phyloP scores from a whole-genome alignment of 2,797 vertebrate species.

The Rhyacichthys aspro region DNA sequence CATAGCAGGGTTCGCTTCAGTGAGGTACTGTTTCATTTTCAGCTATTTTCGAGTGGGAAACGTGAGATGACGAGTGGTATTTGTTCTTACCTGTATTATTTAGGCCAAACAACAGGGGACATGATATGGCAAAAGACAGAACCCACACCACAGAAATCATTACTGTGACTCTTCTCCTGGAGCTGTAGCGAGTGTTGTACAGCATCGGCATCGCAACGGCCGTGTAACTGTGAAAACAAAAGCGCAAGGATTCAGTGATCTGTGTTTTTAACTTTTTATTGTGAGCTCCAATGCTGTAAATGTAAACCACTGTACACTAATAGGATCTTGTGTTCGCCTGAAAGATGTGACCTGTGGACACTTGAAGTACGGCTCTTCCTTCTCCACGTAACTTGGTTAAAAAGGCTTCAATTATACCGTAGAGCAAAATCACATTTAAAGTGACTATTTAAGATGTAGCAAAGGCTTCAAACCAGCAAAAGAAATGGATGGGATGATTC shows the following conservation, averaged over 20 bases:
- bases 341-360: conserved; percentile 46
- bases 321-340: conserved; percentile 10
- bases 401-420: conserved; percentile 10
- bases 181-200: conserved; percentile 98
- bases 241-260: neutral
- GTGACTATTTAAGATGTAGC: neutral
- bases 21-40: neutral
- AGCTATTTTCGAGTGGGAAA: conserved; percentile 2
- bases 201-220: conserved; percentile 99
- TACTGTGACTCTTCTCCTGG: conserved; percentile 91
- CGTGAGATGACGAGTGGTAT: neutral
- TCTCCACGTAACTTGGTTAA: conserved; percentile 37
- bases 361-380: conserved; percentile 28
- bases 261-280: too few relatives aligned
- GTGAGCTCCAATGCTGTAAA: neutral
- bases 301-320: conserved; percentile 6
- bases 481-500: neutral
- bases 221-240: conserved; percentile 85
- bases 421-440: conserved; percentile 9
- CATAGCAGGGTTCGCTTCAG: too few relatives aligned
- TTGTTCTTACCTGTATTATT: conserved; percentile 90
- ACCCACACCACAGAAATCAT: conserved; percentile 99
- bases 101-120: conserved; percentile 94
- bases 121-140: conserved; percentile 97
- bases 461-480: conserved; percentile 4